Evolutionary conservation across 2,797 vertebrate species (phyloP).

Genomic region (Cuniculus paca): DNA sequence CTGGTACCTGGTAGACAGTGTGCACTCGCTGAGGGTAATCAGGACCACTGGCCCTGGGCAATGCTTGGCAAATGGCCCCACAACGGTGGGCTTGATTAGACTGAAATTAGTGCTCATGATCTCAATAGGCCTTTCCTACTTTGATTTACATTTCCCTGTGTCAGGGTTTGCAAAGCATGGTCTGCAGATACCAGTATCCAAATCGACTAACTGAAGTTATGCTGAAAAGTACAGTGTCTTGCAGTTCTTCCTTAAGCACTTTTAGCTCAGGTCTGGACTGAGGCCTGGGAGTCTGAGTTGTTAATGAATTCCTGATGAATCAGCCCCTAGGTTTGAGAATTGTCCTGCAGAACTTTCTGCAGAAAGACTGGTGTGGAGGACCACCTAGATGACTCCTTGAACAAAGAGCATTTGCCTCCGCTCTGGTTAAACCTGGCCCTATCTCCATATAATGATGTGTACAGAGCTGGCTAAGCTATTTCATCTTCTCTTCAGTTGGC

Average conservation of each 20-base stretch:
- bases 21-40: neutral
- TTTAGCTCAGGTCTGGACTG: neutral
- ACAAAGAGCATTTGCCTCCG: too few relatives aligned
- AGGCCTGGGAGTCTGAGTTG: neutral
- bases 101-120: neutral
- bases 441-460: too few relatives aligned
- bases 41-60: neutral
- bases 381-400: too few relatives aligned
- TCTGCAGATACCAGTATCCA: neutral
- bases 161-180: neutral
- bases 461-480: too few relatives aligned
- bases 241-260: neutral
- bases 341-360: neutral
- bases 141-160: neutral
- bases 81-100: neutral
- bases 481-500: too few relatives aligned
- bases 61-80: neutral
- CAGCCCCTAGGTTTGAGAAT: neutral
- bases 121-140: neutral
- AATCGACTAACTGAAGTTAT: neutral
- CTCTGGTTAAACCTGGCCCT: too few relatives aligned
- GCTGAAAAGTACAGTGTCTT: conserved; percentile 8
- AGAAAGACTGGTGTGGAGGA: too few relatives aligned
- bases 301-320: neutral
- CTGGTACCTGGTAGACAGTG: neutral